Evolutionary conservation across 2,797 vertebrate species (phyloP), one percentile per base, ranked within the genome.

Genomic region (Gadopsis bispinosus): DNA sequence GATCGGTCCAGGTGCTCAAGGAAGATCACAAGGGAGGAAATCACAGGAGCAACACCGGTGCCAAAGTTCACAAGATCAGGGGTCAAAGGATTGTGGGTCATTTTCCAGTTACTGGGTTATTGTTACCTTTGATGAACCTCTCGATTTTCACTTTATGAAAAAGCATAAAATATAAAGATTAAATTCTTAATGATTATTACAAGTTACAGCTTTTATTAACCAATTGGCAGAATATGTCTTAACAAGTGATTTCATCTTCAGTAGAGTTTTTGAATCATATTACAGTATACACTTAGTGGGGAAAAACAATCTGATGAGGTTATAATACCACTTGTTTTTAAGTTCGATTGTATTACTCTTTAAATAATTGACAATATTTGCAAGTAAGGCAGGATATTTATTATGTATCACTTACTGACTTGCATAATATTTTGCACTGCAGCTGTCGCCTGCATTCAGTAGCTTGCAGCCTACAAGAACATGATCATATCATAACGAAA

Each of bases 101-200:
- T 50, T 45, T 59, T 74, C 83, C 70, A 77, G 35, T 14, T 3
- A 29, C 70, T 81, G 83, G 79, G 17, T 11, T 1, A 12, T 68
- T 70, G 83, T 96, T 97, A 96, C 96, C 95, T 96, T 97, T 96
- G 88, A 96, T 82, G 93, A 95, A 93, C 94, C 94, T 95, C 91
- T 96, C 94, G 94, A 96, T 96, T 96, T 95, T 96, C 94, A 96
- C 96, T 97, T 96, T 74, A 94, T 90, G 91, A 88, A 89, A 73
- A 94, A 72, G 39, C 73, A 87, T 61, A 79, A 79, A 77, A 85
- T 85, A 85, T 56, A 58, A 79, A 84, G 62, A 77, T 79, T 53
- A 39, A 54, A 43, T 33, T 61, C 43, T 55, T n/a, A 41, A n/a
- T 4, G 5, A 58, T 79, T 26, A 63, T 68, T 66, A 55, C 47